Evolutionary conservation across 92 coral and sea anemone genomes (phyloP).

Genomic region (Palythoa heliodiscus): DNA sequence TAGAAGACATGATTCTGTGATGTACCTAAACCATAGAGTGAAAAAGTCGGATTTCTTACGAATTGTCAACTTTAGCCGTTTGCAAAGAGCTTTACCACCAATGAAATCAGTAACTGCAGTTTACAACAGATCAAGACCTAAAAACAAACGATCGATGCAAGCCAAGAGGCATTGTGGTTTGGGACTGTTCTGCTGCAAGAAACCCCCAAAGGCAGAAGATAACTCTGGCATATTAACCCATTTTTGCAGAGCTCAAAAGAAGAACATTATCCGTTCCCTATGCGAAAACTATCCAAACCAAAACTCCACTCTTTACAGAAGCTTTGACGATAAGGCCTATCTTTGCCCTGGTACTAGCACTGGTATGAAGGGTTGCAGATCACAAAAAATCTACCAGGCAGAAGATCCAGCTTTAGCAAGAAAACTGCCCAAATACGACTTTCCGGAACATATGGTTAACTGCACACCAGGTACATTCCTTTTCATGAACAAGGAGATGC

Average conservation of each 20-base stretch:
- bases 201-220: conserved; percentile 37
- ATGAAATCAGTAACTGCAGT: conserved; percentile 16
- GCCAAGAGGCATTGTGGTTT: conserved; percentile 11
- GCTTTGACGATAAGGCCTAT: conserved; percentile 44
- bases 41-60: conserved; percentile 8
- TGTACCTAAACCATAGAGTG: background rate
- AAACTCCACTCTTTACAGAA: conserved; percentile 3
- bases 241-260: conserved; percentile 27
- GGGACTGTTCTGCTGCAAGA: conserved; percentile 19
- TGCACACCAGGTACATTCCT: conserved; percentile 14
- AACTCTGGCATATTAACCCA: conserved; percentile 10
- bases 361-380: conserved; percentile 6
- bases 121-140: conserved; percentile 1
- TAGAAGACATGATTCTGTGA: conserved; percentile 25
- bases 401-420: conserved; percentile 21
- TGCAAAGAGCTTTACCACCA: background rate
- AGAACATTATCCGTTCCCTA: conserved; percentile 13
- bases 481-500: conserved; percentile 3
- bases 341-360: conserved; percentile 47
- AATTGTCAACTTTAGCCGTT: conserved; percentile 22
- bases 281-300: conserved; percentile 10
- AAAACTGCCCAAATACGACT: conserved; percentile 43
- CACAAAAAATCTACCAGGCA: conserved; percentile 36
- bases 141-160: background rate
- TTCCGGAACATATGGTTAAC: conserved; percentile 18